phyloP scores from a whole-genome alignment of 35 echinoderm and acorn worm genomes.

The Ophioderma brevispina region DNA sequence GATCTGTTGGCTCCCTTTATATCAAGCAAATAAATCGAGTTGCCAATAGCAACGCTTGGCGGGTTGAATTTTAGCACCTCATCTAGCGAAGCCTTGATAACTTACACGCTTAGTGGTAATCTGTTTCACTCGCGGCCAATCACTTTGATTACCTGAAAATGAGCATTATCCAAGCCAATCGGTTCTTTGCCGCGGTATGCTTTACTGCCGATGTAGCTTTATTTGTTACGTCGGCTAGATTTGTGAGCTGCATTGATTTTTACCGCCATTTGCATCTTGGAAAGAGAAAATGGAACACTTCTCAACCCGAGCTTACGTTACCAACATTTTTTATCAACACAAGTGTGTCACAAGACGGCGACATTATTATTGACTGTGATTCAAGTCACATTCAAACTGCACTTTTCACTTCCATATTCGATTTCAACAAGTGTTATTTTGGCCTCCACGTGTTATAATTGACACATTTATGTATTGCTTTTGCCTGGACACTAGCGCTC shows the following conservation, averaged over 20 bases:
- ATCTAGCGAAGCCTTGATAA: not conserved
- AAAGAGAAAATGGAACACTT: not conserved
- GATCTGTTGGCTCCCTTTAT: not conserved
- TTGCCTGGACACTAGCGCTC: not conserved
- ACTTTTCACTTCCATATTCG: not conserved
- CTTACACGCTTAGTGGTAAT: not conserved
- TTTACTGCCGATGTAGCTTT: not conserved
- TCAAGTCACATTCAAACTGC: not conserved
- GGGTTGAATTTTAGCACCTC: not conserved
- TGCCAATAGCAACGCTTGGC: not conserved
- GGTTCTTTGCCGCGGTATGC: not conserved
- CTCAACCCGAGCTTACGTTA: not conserved
- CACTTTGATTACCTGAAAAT: conserved; percentile 5
- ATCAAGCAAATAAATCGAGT: not conserved
- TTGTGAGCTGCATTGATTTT: not conserved
- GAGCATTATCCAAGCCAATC: conserved; percentile 12
- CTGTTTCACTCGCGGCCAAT: conserved; percentile 12
- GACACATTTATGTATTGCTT: not conserved
- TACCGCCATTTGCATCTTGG: not conserved
- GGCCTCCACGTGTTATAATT: not conserved
- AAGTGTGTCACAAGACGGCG: not conserved
- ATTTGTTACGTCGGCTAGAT: not conserved
- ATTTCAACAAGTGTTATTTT: not conserved
- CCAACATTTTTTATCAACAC: not conserved
- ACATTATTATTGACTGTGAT: not conserved